Percentiles rank a stretch among this genome's conserved stretches.
These are phyloP conservation scores for Lordiphosa mommai DNA, from an alignment of 1,140 invertebrate species.

Conservation along the genomic window DNA sequence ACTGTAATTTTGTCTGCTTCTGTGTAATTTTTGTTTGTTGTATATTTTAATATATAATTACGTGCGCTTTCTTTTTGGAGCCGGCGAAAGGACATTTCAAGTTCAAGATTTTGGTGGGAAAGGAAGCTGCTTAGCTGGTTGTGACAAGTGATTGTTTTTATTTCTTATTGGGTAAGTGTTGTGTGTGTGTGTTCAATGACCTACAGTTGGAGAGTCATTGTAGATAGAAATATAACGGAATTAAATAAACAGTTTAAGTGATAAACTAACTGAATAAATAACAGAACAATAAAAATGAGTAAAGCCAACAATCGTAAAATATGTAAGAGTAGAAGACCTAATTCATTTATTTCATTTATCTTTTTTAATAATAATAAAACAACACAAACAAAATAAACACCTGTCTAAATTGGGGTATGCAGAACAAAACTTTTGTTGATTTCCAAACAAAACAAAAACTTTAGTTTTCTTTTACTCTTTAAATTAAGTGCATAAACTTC, in stretches of 20 bases:
- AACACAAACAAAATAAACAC: too few species aligned
- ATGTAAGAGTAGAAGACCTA: conserved; percentile 8
- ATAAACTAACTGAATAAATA: conserved; percentile 18
- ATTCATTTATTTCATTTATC: too few species aligned
- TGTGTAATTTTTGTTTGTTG: conserved; percentile 25
- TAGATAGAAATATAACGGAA: not conserved
- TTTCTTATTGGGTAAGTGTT: conserved; percentile 46
- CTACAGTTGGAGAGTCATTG: conserved; percentile 32
- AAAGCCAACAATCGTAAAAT: not conserved
- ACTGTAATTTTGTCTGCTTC: conserved; percentile 57
- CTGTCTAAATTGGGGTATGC: too few species aligned
- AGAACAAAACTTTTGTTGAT: too few species aligned
- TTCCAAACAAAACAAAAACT: too few species aligned
- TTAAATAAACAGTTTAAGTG: conserved; percentile 6
- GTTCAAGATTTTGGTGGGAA: conserved; percentile 53
- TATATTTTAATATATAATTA: conserved; percentile 65
- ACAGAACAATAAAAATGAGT: conserved; percentile 5
- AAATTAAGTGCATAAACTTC: too few species aligned
- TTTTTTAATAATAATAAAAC: too few species aligned
- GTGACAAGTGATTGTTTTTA: conserved; percentile 23
- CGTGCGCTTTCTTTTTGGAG: conserved; percentile 44
- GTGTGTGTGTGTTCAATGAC: conserved; percentile 11
- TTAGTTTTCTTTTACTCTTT: too few species aligned
- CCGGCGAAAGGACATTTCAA: conserved; percentile 57
- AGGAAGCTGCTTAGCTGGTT: not conserved